phyloP scores from a whole-genome alignment of 1,140 invertebrate species.

The Drosophila asahinai region DNA sequence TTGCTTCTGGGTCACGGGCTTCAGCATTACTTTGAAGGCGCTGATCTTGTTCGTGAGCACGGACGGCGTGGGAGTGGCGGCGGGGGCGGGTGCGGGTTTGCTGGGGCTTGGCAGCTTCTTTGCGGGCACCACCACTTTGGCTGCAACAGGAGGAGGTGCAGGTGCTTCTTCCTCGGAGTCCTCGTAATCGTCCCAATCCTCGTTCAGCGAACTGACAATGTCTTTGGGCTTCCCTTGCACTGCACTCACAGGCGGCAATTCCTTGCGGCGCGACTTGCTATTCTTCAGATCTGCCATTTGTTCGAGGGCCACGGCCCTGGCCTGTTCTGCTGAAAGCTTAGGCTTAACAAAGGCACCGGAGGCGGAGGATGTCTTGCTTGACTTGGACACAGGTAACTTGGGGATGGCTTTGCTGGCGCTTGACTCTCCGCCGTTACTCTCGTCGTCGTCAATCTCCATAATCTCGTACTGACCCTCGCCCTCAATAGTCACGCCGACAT shows the following conservation, averaged over 20 bases:
- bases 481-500: constrained; percentile 75
- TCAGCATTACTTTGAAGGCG: constrained; percentile 47
- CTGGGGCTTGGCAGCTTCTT: constrained; percentile 25
- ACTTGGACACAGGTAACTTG: neutral
- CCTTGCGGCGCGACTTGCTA: constrained; percentile 61
- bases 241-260: constrained; percentile 20
- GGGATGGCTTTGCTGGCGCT: constrained; percentile 8
- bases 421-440: constrained; percentile 24
- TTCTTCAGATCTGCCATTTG: constrained; percentile 69
- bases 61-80: neutral
- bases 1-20: constrained; percentile 36
- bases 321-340: constrained; percentile 70
- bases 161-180: constrained; percentile 38
- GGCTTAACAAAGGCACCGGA: constrained; percentile 17
- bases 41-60: constrained; percentile 18
- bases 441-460: constrained; percentile 78
- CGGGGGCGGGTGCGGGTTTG: constrained; percentile 11
- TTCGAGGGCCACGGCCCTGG: constrained; percentile 71
- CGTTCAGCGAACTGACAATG: constrained; percentile 60
- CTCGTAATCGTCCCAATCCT: constrained; percentile 82
- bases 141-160: constrained; percentile 9
- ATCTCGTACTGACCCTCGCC: constrained; percentile 82
- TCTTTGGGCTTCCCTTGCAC: constrained; percentile 47
- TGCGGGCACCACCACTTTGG: neutral
- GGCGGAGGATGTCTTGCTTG: constrained; percentile 3